These are phyloP conservation scores for Cybosia mesomella DNA, from an alignment of 2,888 invertebrate genomes.

Conservation along the genomic window DNA sequence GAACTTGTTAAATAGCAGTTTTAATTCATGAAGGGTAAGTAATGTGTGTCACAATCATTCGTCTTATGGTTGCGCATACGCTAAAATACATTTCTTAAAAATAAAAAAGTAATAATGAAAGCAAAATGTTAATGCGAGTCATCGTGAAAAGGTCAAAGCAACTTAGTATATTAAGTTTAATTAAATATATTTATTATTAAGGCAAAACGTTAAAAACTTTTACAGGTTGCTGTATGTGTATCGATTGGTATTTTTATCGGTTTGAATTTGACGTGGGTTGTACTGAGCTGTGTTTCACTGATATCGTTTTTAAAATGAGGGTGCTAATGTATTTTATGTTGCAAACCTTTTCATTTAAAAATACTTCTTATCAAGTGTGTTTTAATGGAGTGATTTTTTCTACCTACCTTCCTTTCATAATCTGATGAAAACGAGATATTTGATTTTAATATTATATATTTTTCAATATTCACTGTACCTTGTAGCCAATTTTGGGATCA, in stretches of 20 bases:
- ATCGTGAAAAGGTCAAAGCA: constrained; percentile 61
- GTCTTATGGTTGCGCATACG: constrained; percentile 43
- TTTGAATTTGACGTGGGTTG: constrained; percentile 15
- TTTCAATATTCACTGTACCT: too few relatives aligned
- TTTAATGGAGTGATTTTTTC: not conserved
- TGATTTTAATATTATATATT: not conserved
- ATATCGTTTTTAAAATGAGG: not conserved
- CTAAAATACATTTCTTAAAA: constrained; percentile 49
- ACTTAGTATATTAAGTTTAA: constrained; percentile 49
- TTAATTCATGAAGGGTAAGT: not conserved
- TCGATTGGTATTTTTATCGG: constrained; percentile 19
- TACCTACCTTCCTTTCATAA: too few relatives aligned
- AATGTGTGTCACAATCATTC: constrained; percentile 13
- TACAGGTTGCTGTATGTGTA: constrained; percentile 4
- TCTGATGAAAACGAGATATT: not conserved
- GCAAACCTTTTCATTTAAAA: not conserved
- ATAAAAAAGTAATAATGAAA: constrained; percentile 63
- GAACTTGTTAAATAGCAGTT: not conserved
- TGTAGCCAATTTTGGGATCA: too few relatives aligned
- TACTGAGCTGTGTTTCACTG: not conserved
- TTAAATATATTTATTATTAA: constrained; percentile 45
- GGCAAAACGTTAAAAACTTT: constrained; percentile 19
- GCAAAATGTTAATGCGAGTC: constrained; percentile 64
- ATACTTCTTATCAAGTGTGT: not conserved
- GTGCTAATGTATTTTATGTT: not conserved